Conservation (phyloP, 2,797 vertebrate species). For the Rhabdophis nuchalis region DNA sequence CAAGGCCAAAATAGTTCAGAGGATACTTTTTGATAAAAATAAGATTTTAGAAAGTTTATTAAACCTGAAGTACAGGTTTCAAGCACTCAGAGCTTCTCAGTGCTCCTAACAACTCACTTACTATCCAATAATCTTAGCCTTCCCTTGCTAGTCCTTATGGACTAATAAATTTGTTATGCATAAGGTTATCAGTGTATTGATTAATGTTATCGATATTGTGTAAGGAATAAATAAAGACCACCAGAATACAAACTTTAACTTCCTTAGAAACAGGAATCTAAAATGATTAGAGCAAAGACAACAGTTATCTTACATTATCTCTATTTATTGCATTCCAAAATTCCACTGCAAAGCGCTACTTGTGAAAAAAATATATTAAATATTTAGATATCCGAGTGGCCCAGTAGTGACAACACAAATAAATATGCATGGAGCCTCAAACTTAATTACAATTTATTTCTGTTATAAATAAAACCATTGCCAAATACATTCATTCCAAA, state of each 20-base stretch:
- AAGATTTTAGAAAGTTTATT: neutral
- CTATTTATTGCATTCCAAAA: rapidly evolving
- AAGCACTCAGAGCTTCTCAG: neutral
- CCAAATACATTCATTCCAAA: neutral
- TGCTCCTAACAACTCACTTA: neutral
- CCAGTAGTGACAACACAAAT: neutral
- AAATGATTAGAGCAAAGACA: neutral
- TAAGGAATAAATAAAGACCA: neutral
- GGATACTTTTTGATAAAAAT: neutral
- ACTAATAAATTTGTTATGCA: neutral
- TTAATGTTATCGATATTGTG: neutral
- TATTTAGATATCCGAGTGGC: neutral
- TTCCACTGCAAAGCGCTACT: neutral
- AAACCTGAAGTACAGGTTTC: neutral
- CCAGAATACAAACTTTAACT: neutral
- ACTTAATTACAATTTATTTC: neutral
- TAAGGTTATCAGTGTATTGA: neutral
- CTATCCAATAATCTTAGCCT: neutral
- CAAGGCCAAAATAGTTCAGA: neutral
- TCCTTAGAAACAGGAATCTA: neutral
- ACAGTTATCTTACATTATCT: neutral
- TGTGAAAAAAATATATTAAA: neutral
- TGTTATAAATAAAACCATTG: neutral
- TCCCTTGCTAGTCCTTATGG: neutral
- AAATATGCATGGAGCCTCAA: neutral